Percentiles rank a stretch among this genome's conserved stretches.
These are phyloP conservation scores for Nomada fucata DNA, from an alignment of 2,888 invertebrate genomes.

Conservation along the genomic window DNA sequence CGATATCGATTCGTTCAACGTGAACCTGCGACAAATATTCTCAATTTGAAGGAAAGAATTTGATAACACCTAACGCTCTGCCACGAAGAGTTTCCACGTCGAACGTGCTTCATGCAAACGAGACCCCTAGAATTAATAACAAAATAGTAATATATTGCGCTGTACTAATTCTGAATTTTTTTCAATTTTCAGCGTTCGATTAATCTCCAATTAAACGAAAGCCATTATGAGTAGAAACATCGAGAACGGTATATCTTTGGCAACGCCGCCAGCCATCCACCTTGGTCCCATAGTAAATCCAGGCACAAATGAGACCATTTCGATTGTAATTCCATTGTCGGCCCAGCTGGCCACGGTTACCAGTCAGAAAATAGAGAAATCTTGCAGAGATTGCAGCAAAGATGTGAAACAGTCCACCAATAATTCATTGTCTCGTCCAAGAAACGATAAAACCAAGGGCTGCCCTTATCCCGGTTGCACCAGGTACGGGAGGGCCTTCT, in stretches of 20 bases:
- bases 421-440: slow-evolving; percentile 18
- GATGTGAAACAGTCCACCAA: slow-evolving; percentile 57
- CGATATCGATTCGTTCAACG: slow-evolving; percentile 21
- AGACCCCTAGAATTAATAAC: background rate
- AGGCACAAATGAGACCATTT: slow-evolving; percentile 78
- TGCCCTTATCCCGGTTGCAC: slow-evolving; percentile 81
- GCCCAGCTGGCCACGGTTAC: slow-evolving; percentile 77
- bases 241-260: slow-evolving; percentile 73
- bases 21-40: background rate
- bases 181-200: background rate
- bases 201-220: background rate
- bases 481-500: slow-evolving; percentile 81
- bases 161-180: too few relatives aligned
- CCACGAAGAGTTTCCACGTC: too few relatives aligned
- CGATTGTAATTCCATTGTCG: slow-evolving; percentile 81
- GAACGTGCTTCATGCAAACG: background rate
- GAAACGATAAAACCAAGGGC: slow-evolving; percentile 80
- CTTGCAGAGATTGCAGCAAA: slow-evolving; percentile 66
- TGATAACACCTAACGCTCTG: too few relatives aligned
- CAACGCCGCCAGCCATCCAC: slow-evolving; percentile 78
- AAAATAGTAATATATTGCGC: too few relatives aligned
- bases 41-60: background rate
- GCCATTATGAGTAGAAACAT: slow-evolving; percentile 70
- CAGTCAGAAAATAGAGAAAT: slow-evolving; percentile 67
- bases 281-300: slow-evolving; percentile 80